A percentile compares a stretch with the other conserved stretches of the same genome.
Evolutionary conservation across 30 jellyfish, hydroid and myxozoan species (phyloP).

Genomic region (Morbakka virulenta): DNA sequence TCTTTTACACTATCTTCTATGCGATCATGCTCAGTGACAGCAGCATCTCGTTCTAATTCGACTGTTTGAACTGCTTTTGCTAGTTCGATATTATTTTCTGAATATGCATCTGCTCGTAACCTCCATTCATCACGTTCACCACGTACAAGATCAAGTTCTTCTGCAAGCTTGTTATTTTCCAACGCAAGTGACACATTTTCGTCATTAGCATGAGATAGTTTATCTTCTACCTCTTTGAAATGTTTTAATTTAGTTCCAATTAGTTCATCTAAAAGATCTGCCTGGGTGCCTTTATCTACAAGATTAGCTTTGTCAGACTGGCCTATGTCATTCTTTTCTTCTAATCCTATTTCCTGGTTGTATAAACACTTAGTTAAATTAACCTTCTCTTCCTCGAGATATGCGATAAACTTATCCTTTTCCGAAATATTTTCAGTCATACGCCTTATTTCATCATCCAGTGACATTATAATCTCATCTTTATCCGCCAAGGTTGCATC

Average conservation of each 20-base stretch:
- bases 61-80: not conserved
- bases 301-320: not conserved
- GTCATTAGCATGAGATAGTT: conserved; percentile 40
- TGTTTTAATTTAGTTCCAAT: not conserved
- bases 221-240: not conserved
- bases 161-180: conserved; percentile 40
- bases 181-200: conserved; percentile 60
- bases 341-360: not conserved
- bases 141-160: not conserved
- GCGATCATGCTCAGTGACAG: conserved; percentile 7
- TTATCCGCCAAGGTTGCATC: not conserved
- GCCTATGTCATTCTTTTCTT: not conserved
- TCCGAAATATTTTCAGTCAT: not conserved
- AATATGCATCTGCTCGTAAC: not conserved
- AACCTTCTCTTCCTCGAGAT: not conserved
- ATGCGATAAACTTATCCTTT: not conserved
- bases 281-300: not conserved
- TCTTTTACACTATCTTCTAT: conserved; percentile 28
- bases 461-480: not conserved
- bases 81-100: conserved; percentile 17
- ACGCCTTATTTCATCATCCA: not conserved
- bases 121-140: conserved; percentile 6
- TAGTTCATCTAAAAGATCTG: not conserved
- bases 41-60: not conserved
- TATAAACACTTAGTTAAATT: too few species aligned